Evolutionary conservation across 2,888 invertebrate species (phyloP).

Genomic region (Hirtodrosophila alboralis): DNA sequence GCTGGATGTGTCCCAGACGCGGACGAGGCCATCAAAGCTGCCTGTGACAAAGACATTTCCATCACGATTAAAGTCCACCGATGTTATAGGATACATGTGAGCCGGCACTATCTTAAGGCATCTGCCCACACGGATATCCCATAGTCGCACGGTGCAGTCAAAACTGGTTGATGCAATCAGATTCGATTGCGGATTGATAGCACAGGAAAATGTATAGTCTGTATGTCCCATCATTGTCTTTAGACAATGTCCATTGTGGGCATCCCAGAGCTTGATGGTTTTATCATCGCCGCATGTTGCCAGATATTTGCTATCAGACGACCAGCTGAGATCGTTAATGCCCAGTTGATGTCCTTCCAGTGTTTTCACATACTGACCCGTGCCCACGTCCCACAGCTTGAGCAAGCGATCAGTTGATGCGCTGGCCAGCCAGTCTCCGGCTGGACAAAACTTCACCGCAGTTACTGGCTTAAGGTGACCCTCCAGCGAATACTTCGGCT

Average conservation of each 20-base stretch:
- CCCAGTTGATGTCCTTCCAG: conserved; percentile 98
- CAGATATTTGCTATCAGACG: conserved; percentile 95
- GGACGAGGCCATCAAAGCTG: conserved; percentile 99
- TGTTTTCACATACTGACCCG: conserved; percentile 98
- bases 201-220: conserved; percentile 99
- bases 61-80: conserved; percentile 99
- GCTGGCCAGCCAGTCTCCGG: conserved; percentile 98
- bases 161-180: conserved; percentile 99
- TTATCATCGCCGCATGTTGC: conserved; percentile 98
- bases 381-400: conserved; percentile 98
- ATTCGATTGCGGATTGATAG: conserved; percentile 99
- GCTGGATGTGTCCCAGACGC: conserved; percentile 99
- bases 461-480: conserved; percentile 99
- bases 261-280: conserved; percentile 94
- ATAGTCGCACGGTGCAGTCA: conserved; percentile 99
- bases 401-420: conserved; percentile 98
- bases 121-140: conserved; percentile 99
- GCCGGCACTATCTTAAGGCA: conserved; percentile 98
- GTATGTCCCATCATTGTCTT: conserved; percentile 99
- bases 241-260: conserved; percentile 96
- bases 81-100: conserved; percentile 99
- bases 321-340: conserved; percentile 99
- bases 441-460: conserved; percentile 98
- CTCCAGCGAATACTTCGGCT: conserved; percentile 95
- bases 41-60: conserved; percentile 99